Base-by-base conservation (phyloP, 2,797 vertebrate genomes). In the Menidia menidia region DNA sequence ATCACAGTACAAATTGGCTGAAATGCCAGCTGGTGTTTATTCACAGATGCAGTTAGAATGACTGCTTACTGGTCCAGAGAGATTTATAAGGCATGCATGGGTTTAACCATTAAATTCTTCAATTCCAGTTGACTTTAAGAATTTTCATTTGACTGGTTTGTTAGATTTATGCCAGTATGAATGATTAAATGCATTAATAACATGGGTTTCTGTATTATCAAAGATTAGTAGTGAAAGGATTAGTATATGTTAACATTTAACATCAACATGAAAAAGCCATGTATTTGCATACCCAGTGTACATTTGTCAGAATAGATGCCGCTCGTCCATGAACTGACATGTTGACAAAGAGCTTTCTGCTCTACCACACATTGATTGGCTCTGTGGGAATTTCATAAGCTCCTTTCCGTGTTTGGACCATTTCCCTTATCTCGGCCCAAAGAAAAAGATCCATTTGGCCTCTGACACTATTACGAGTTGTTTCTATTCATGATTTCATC, bases 301-400 rank as follows among this genome's bases (percentile, higher is more conserved):
- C 48, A 32, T 42, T 30, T 18, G 78, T 43, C 71, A 67, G 64
- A 77, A 77, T 68, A 68, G 70, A 68, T 71, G 68, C 66, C 65
- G 75, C 51, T 72, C 64, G 25, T 64, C 71, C 55, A 61, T 85
- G 85, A 92, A 85, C 64, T 52, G 78, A 70, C 79, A 71, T 87
- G 79, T 86, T 86, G 84, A 85, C 80, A 83, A 64, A 78, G 60
- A 80, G 61, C 62, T 56, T 73, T 80, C 76, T 83, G 83, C 88
- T 82, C 80, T 84, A 77, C 71, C 64, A 70, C 87, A 84, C 83
- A 86, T 81, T 89, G 86, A 88, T 85, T 79, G 55, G 81, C 84
- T 90, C 90, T 83, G 86, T 83, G 75, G 78, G 64, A 84, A 87
- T 88, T 86, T 87, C 91, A 88, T 83, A 78, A 78, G 82, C 71